A percentile compares a stretch with the other conserved stretches of the same genome.
These are phyloP conservation scores for Lucinisca nassula DNA, from an alignment of 2,888 invertebrate genomes.

Conservation along the genomic window DNA sequence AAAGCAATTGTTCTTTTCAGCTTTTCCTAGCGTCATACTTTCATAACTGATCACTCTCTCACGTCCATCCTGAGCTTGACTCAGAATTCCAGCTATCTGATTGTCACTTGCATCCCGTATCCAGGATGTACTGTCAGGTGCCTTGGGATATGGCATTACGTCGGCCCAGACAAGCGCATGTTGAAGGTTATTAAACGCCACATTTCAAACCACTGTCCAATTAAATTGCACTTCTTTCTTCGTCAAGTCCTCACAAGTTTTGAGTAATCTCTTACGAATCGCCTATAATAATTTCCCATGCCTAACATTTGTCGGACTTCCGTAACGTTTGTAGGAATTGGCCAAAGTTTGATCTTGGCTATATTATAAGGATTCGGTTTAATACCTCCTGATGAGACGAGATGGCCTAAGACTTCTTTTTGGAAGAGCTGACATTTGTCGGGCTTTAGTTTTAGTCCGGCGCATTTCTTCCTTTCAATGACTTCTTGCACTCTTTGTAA, in stretches of 20 bases:
- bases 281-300: constrained; percentile 49
- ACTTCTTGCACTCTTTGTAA: constrained; percentile 47
- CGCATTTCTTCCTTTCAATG: constrained; percentile 45
- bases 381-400: constrained; percentile 14
- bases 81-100: constrained; percentile 52
- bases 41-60: constrained; percentile 41
- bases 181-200: constrained; percentile 38
- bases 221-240: constrained; percentile 18
- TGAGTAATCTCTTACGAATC: constrained; percentile 32
- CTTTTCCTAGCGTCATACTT: constrained; percentile 29
- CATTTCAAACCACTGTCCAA: constrained; percentile 38
- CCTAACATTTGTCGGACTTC: constrained; percentile 57
- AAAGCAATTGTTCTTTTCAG: constrained; percentile 30
- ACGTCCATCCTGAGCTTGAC: constrained; percentile 36
- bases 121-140: constrained; percentile 38
- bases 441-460: constrained; percentile 67
- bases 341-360: constrained; percentile 19
- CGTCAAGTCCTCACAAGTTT: constrained; percentile 38
- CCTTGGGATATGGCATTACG: constrained; percentile 40
- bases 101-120: constrained; percentile 52
- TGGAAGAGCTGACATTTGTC: constrained; percentile 57
- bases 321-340: constrained; percentile 27
- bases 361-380: constrained; percentile 22
- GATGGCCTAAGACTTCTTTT: constrained; percentile 49
- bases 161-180: constrained; percentile 31